These are phyloP conservation scores for Syrista parreyssii DNA, from an alignment of 2,888 invertebrate genomes.

Conservation along the genomic window DNA sequence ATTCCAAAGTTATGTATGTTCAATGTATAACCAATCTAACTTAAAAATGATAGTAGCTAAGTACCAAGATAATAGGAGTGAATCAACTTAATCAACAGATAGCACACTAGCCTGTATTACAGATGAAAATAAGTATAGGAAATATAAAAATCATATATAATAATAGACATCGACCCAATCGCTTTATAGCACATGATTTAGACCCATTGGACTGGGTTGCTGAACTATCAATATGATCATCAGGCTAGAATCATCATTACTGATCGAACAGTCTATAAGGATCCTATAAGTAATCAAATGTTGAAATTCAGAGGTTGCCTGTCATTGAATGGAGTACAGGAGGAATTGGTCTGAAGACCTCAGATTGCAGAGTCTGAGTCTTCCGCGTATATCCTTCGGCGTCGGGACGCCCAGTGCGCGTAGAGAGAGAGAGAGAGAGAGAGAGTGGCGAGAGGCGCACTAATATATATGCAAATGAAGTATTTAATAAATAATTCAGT, in stretches of 20 bases:
- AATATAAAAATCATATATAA: neutral
- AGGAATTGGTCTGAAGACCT: neutral
- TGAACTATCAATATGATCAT: neutral
- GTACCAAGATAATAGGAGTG: neutral
- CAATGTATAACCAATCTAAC: neutral
- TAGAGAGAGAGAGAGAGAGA: slow-evolving; percentile 1
- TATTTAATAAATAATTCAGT: slow-evolving; percentile 49
- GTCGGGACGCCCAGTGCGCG: neutral
- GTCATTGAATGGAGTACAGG: neutral
- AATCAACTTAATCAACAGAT: neutral
- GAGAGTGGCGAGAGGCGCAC: slow-evolving; percentile 26
- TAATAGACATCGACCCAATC: neutral
- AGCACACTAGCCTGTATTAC: neutral
- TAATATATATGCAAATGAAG: slow-evolving; percentile 48
- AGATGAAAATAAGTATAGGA: neutral
- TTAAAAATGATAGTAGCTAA: neutral
- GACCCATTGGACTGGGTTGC: neutral
- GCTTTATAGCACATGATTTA: neutral
- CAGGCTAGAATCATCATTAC: neutral
- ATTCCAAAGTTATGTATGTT: too few species aligned
- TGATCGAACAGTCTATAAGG: neutral
- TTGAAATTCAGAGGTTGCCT: neutral
- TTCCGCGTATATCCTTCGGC: neutral
- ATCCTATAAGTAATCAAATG: neutral
- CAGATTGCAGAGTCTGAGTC: neutral